A percentile compares a stretch with the other conserved stretches of the same genome.
Conservation (phyloP, 2,113 vertebrate genomes). For the Marcusenius ussheri region DNA sequence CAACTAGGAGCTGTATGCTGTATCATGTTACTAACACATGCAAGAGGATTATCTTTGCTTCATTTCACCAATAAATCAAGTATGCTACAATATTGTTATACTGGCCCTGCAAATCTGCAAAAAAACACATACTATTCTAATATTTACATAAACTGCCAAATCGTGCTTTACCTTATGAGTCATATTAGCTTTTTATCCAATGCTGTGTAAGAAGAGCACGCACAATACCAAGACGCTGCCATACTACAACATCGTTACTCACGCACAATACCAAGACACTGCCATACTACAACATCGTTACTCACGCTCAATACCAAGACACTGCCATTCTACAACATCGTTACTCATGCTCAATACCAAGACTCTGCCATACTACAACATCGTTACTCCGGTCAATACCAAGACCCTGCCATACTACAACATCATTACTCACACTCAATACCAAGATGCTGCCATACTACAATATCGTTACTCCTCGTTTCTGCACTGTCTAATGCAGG, state of each 20-base stretch:
- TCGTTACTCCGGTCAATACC: no score
- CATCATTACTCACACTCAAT: no score
- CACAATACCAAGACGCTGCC: no score
- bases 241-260: no score
- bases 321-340: no score
- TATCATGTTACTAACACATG: slow-evolving; percentile 58
- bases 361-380: no score
- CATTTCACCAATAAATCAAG: background rate
- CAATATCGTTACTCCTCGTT: background rate
- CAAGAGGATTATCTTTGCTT: slow-evolving; percentile 54
- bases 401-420: no score
- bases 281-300: no score
- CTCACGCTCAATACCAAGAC: no score
- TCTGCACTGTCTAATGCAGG: background rate
- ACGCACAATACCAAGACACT: no score
- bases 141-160: background rate
- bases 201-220: background rate
- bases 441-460: no score
- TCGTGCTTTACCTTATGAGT: background rate
- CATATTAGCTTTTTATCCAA: background rate
- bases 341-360: no score
- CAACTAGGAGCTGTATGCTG: slow-evolving; percentile 58
- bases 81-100: background rate
- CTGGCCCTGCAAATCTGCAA: background rate
- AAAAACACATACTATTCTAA: background rate